phyloP scores from a whole-genome alignment of 2,113 vertebrate species.

The Grammomys surdaster region DNA sequence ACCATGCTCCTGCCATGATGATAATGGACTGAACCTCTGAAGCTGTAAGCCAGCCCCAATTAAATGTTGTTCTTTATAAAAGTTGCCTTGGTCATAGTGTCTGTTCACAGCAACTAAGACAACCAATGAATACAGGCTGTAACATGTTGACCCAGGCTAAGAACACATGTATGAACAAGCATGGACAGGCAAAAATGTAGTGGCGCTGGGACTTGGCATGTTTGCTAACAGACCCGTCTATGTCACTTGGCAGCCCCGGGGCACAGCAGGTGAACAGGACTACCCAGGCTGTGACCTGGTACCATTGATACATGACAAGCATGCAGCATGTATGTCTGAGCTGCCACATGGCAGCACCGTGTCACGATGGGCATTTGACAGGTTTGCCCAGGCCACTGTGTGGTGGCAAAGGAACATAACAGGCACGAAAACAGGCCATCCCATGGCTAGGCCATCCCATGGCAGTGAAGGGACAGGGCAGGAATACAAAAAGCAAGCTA shows the following conservation, averaged over 20 bases:
- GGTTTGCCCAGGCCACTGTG: not conserved
- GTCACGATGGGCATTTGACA: not conserved
- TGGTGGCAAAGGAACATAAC: not conserved
- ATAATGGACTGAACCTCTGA: too few relatives aligned
- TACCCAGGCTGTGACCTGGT: not conserved
- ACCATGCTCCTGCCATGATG: too few relatives aligned
- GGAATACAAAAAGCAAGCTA: not conserved
- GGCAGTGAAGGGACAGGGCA: not conserved
- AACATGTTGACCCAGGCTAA: not conserved
- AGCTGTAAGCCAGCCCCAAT: too few relatives aligned
- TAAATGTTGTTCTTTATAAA: too few relatives aligned
- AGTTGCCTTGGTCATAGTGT: too few relatives aligned
- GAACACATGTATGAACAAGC: not conserved
- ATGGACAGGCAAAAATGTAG: not conserved
- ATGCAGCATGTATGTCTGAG: not conserved
- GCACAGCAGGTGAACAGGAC: not conserved
- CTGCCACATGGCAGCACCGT: not conserved
- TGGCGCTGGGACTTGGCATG: not conserved
- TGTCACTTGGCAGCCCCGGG: not conserved
- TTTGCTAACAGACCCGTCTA: too few relatives aligned
- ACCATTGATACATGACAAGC: not conserved
- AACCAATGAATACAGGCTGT: not conserved
- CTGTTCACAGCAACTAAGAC: too few relatives aligned
- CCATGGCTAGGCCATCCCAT: not conserved
- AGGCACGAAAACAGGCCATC: not conserved